Evolutionary conservation across 1,140 invertebrate genomes (phyloP), one percentile per base, ranked within the genome.

Genomic region (Lasioglossum albipes): DNA sequence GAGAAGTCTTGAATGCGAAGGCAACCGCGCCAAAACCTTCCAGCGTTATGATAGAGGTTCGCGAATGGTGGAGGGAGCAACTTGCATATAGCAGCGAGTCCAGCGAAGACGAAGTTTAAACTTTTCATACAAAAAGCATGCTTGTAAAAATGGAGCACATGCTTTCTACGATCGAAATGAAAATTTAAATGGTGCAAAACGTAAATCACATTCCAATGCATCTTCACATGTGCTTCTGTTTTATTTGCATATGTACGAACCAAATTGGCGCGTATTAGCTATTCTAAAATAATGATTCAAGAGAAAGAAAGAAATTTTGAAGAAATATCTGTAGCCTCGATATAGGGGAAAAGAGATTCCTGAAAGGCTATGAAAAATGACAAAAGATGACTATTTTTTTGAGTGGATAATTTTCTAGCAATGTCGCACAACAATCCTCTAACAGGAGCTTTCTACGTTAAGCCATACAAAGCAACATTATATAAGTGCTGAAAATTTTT

Each of bases 11-110:
- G 20, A 88, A 84, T 62, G 88, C 90, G 31, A 94, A 93, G 84
- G 77, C 89, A 42, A 75, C 89, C 22, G 91, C 93, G 27, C 94
- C 94, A 67, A 95, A 95, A 90, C 91, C 94, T 36, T 91, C 93
- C 0, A 95, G 92, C 81, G 92, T 94, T 4, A 93, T 94, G 78
- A 86, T 94, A 69, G 95, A 95, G 87, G 95, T 95, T 42, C 93
- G 94, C 61, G 95, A 95, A 85, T 95, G 95, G 95, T 95, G 95
- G 95, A 92, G 94, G 71, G 95, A 96, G 80, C 95, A 96, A 90
- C 91, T 96, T 16, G 91, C 93, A 18, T 94, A 93, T 61, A 93
- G 93, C 85, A 94, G 94, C 20, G 94, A 95, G 72, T 93, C 93
- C 27, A 95, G 94, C 77, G 94, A 95, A 54, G 95, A 95, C 27